Evolutionary conservation across 2,113 vertebrate genomes (phyloP).

Genomic region (Centropus bengalensis): DNA sequence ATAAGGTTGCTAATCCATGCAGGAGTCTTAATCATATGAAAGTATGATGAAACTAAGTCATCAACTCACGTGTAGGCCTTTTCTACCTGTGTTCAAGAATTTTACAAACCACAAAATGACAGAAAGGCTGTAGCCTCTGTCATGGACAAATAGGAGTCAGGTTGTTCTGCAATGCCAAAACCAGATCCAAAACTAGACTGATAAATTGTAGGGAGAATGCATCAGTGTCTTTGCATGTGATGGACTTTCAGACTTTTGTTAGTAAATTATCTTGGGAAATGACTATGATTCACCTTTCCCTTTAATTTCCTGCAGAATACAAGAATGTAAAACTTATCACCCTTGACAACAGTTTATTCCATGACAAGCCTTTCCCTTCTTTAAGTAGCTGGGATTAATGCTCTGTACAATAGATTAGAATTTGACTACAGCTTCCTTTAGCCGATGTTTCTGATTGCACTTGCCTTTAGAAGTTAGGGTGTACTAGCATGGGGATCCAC

Average conservation of each 20-base stretch:
- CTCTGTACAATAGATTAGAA: not conserved
- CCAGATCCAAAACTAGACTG: not conserved
- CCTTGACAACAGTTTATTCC: not conserved
- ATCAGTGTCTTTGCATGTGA: not conserved
- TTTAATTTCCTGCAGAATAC: not conserved
- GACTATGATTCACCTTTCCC: not conserved
- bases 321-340: not conserved
- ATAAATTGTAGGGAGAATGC: not conserved
- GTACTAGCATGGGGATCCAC: not conserved
- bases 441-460: not conserved
- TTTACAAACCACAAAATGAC: not conserved
- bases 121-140: not conserved
- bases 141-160: not conserved
- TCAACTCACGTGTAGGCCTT: not conserved
- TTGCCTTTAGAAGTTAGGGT: not conserved
- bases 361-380: not conserved
- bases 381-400: not conserved
- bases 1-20: not conserved
- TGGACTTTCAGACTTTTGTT: not conserved
- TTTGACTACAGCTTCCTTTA: not conserved
- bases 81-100: not conserved
- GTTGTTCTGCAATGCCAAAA: not conserved
- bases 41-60: not conserved
- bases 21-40: not conserved
- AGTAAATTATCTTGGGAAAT: not conserved